These are phyloP conservation scores for Mesocentrotus franciscanus DNA, from an alignment of 53 echinoderm and acorn worm species.

Conservation along the genomic window DNA sequence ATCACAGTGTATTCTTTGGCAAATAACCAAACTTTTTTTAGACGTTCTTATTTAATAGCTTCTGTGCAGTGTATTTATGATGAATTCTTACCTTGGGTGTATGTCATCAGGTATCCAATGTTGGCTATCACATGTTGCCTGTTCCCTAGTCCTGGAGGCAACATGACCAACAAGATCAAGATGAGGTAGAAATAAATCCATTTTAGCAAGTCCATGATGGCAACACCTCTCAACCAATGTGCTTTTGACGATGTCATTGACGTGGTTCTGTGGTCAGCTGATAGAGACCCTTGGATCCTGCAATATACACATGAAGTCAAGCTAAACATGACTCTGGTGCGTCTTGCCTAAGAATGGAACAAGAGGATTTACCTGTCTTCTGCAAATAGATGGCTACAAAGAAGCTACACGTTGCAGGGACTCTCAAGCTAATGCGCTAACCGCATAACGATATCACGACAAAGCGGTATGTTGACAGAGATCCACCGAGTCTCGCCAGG, in stretches of 20 bases:
- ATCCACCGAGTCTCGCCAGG: not conserved
- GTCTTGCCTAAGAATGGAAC: not conserved
- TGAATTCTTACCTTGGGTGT: not conserved
- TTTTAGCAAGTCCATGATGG: constrained; percentile 32
- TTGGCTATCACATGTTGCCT: constrained; percentile 56
- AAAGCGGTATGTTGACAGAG: not conserved
- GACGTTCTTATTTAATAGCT: too few species aligned
- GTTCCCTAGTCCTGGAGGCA: constrained; percentile 9
- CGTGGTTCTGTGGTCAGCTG: not conserved
- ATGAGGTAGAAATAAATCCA: constrained; percentile 53
- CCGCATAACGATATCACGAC: not conserved
- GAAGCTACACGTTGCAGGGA: not conserved
- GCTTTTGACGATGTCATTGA: not conserved
- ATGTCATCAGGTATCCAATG: not conserved
- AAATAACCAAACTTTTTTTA: too few species aligned
- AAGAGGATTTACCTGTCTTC: not conserved
- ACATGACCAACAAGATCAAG: not conserved
- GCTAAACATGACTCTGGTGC: not conserved
- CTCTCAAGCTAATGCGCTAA: not conserved
- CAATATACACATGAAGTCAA: not conserved
- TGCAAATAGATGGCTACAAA: constrained; percentile 17
- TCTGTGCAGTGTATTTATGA: not conserved
- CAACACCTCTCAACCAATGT: not conserved
- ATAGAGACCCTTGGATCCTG: not conserved
- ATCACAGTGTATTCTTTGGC: too few species aligned